phyloP scores from a whole-genome alignment of 2,113 vertebrate species.

The Chionodraco myersi region DNA sequence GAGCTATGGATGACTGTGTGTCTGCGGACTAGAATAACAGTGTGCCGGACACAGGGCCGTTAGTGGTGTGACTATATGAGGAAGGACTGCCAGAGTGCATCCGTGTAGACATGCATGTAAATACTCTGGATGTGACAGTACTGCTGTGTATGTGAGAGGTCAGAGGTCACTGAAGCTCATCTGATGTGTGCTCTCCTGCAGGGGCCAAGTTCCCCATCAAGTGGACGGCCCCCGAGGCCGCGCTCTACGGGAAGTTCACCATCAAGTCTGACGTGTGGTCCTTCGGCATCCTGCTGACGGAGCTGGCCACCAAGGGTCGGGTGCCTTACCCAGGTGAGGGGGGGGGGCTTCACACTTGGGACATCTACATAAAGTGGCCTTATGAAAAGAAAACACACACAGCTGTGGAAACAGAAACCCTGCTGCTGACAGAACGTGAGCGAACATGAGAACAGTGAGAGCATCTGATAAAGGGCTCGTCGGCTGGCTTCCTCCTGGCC shows the following conservation, averaged over 20 bases:
- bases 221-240: conserved; percentile 97
- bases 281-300: conserved; percentile 96
- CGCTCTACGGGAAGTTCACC: conserved; percentile 96
- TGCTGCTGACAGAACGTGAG: conserved; percentile 41
- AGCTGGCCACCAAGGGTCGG: conserved; percentile 97
- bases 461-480: too few species aligned
- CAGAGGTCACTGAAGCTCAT: neutral
- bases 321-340: conserved; percentile 98
- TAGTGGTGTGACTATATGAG: neutral
- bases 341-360: conserved; percentile 20
- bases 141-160: too few species aligned
- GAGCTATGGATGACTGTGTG: too few species aligned
- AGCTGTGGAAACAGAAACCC: conserved; percentile 32
- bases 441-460: neutral
- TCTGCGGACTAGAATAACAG: too few species aligned
- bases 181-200: conserved; percentile 63
- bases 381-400: conserved; percentile 21
- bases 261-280: conserved; percentile 99
- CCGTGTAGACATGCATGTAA: too few species aligned
- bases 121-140: too few species aligned
- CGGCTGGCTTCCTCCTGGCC: too few species aligned
- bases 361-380: conserved; percentile 7
- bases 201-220: conserved; percentile 99
- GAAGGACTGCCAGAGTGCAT: too few species aligned
- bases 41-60: too few species aligned